phyloP scores from a whole-genome alignment of 2,113 vertebrate genomes.

The Tychaedon coryphoeus region DNA sequence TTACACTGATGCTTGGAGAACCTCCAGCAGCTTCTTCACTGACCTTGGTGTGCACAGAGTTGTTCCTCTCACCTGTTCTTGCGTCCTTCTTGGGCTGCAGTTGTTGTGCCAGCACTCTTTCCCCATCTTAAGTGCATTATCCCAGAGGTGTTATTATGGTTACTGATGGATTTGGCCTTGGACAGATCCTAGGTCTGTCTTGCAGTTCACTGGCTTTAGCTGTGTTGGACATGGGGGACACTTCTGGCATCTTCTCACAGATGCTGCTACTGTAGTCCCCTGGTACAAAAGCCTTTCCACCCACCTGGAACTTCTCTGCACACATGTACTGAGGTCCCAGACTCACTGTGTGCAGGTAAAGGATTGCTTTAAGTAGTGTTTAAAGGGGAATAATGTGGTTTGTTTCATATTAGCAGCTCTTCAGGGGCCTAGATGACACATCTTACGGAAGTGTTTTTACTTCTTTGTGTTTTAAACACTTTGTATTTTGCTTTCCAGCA shows the following conservation, averaged over 20 bases:
- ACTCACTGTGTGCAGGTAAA: not conserved
- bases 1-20: fast-evolving
- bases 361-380: not conserved
- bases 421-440: not conserved
- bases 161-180: not conserved
- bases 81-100: not conserved
- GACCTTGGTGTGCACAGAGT: not conserved
- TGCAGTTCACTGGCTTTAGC: not conserved
- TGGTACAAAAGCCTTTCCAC: not conserved
- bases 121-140: fast-evolving
- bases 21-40: not conserved
- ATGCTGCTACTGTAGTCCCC: not conserved
- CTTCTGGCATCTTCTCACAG: not conserved
- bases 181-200: fast-evolving
- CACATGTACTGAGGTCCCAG: not conserved
- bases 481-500: fast-evolving
- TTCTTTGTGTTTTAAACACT: not conserved
- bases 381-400: not conserved
- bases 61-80: not conserved
- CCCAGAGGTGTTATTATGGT: fast-evolving
- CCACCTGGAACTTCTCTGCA: fast-evolving
- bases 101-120: not conserved
- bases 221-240: fast-evolving
- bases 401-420: not conserved
- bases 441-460: not conserved